These are phyloP conservation scores for Neolamprologus hecqui DNA, from an alignment of 2,113 vertebrate species.

Conservation along the genomic window DNA sequence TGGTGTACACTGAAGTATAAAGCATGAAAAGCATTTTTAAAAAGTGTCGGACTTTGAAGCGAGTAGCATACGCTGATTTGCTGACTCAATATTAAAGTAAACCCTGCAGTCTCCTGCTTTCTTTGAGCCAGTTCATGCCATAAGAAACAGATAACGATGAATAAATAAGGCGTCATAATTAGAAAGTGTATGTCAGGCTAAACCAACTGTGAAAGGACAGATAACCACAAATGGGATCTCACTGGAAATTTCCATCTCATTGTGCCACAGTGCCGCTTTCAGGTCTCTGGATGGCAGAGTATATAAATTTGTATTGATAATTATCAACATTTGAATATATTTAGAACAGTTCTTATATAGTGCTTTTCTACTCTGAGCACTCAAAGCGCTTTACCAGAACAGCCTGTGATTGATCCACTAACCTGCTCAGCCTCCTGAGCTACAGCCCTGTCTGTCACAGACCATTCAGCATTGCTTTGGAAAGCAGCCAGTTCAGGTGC, in stretches of 20 bases:
- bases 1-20: background rate
- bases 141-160: fast-evolving
- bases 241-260: background rate
- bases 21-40: background rate
- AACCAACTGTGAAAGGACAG: background rate
- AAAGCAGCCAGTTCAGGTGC: background rate
- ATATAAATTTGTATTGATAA: background rate
- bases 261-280: background rate
- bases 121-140: background rate
- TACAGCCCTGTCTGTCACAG: background rate
- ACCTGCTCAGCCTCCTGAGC: background rate
- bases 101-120: fast-evolving
- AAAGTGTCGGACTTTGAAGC: background rate
- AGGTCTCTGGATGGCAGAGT: fast-evolving
- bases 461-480: background rate
- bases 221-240: background rate
- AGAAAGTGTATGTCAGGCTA: background rate
- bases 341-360: background rate
- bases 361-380: background rate
- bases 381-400: background rate
- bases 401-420: background rate
- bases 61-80: fast-evolving
- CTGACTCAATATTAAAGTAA: background rate
- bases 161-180: background rate
- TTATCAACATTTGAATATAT: background rate